Evolutionary conservation across 2,113 vertebrate species (phyloP).

Genomic region (Menidia beryllina): DNA sequence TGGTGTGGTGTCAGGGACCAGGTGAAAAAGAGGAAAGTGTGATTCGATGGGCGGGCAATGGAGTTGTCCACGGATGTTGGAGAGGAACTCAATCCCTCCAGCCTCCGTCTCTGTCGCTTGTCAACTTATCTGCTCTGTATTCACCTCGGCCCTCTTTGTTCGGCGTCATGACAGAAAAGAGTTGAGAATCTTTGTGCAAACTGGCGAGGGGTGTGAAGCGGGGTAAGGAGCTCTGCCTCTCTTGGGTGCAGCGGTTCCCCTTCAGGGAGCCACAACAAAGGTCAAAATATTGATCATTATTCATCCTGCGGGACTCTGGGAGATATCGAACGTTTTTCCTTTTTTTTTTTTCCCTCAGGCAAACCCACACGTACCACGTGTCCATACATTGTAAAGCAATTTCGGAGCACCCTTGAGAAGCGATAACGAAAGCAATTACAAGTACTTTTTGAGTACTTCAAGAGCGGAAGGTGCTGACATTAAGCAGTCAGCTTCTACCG

Average conservation of each 20-base stretch:
- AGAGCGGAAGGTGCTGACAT: not conserved
- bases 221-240: slow-evolving; percentile 11
- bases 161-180: slow-evolving; percentile 17
- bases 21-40: slow-evolving; percentile 2
- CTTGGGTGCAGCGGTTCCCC: slow-evolving; percentile 30
- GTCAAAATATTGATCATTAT: slow-evolving; percentile 59
- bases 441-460: no score
- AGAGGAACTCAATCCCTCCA: slow-evolving; percentile 11
- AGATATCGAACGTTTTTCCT: slow-evolving; percentile 1
- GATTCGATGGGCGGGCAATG: slow-evolving; percentile 14
- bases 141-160: slow-evolving; percentile 24
- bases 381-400: not conserved
- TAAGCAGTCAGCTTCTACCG: not conserved
- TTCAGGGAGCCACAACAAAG: slow-evolving; percentile 49
- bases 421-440: not conserved
- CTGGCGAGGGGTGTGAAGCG: slow-evolving; percentile 17
- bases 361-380: not conserved
- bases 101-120: not conserved
- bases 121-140: slow-evolving; percentile 2
- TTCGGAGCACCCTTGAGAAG: not conserved
- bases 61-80: slow-evolving; percentile 14
- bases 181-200: not conserved
- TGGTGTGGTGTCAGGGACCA: not conserved
- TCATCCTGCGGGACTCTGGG: slow-evolving; percentile 19
- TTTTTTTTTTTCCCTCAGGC: not conserved